Evolutionary conservation across 2,888 invertebrate genomes (phyloP), one percentile per base, ranked within the genome.

Genomic region (Aplocera efformata): DNA sequence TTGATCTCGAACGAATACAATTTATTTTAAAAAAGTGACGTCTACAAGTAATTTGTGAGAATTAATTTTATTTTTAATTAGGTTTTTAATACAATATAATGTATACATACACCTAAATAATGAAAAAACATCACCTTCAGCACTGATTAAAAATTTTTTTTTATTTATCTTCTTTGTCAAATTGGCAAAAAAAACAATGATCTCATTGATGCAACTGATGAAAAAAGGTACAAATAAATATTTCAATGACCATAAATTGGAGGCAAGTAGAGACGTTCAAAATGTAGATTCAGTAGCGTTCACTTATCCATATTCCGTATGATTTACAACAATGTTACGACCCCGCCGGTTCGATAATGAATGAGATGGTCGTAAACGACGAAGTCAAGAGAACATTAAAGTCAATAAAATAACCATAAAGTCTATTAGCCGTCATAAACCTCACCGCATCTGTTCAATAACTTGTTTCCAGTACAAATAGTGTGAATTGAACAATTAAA

Each of bases 371-470:
- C 78, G 79, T 85, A 84, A 86, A 83, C 82, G 85, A 57, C 62
- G 71, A 76, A 82, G 74, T 82, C 75, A 78, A 77, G 77, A 78
- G 85, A 79, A 83, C 86, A 88, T 86, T 84, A 85, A 81, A 79
- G 84, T 85, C 86, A 88, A 88, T 88, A 86, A 86, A 88, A 85
- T 83, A 79, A 69, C 83, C 72, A 85, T 88, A 86, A 86, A 84
- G 71, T 78, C 84, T 85, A 88, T 86, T 86, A 84, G 79, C 71
- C 69, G 65, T 80, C 84, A 84, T 86, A 85, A 86, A 81, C 73
- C 75, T 78, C 79, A 80, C 82, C 81, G 67, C 86, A 83, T 82
- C 86, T 86, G 86, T 66, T 63, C 80, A 77, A 78, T 79, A 79
- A 76, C 77, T 80, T 68, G 82, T 79, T 84, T 73, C 67, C 71